Evolutionary conservation across 2,797 vertebrate genomes (phyloP), one percentile per base, ranked within the genome.

Genomic region (Nasua narica): DNA sequence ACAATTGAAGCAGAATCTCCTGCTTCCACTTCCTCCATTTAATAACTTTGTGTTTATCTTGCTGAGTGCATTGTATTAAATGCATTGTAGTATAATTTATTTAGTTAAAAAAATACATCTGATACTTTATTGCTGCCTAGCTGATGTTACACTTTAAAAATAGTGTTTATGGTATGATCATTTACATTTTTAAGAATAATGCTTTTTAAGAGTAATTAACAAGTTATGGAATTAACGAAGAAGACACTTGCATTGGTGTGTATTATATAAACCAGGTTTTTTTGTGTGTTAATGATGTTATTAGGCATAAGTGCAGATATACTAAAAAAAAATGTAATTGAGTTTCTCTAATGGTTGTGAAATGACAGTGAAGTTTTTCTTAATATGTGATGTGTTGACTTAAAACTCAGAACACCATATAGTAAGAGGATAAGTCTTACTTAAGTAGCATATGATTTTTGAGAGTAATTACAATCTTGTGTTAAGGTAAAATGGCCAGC

Each of bases 21-120:
- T 97, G 65, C 84, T 91, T 94, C 15, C 60, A 88, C 89, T 96
- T 97, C 95, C 95, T 95, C 56, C 14, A 65, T 79, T 85, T 93
- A 92, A 85, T 69, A 92, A 90, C 67, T 92, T 60, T 50, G 58
- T 96, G 74, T 69, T 94, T 90, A 67, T 97, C 74, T 95, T 97
- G 52, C 79, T 91, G 56, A 96, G 50, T 72, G 21, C 23, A 32
- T 85, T 83, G n/a, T 87, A 78, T 58, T 96, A 94, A 97, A n/a
- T 92, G 37, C 35, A 79, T 50, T 91, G 54, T 91, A 52, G 25
- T 74, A 14, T 92, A 37, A 87, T 62, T 95, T 87, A 79, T n/a
- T 84, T 90, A 43, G 86, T 91, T 77, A 4, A 69, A 93, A 93
- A 95, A 90, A 91, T 35, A n/a, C 8, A 69, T 60, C 32, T 91